A percentile compares a stretch with the other conserved stretches of the same genome.
phyloP scores from a whole-genome alignment of 2,113 vertebrate genomes.

The Cricetomys ansorgei region DNA sequence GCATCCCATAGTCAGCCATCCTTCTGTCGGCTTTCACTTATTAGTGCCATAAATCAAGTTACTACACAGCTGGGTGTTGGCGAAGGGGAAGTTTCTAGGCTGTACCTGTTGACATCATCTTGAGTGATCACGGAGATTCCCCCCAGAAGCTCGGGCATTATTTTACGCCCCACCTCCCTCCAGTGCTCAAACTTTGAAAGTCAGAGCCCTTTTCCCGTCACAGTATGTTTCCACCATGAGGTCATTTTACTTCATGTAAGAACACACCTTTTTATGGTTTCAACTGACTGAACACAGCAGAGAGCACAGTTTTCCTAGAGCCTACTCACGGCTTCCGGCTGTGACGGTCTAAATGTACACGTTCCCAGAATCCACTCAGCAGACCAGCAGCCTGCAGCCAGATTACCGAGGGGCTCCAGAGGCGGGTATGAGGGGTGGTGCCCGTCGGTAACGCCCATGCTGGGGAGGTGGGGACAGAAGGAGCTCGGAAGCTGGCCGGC shows the following conservation, averaged over 20 bases:
- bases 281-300: neutral
- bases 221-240: neutral
- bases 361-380: neutral
- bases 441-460: no score
- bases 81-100: neutral
- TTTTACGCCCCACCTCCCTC: no score
- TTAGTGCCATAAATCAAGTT: neutral
- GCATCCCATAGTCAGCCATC: no score
- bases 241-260: neutral
- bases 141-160: neutral
- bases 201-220: neutral
- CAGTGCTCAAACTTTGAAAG: neutral
- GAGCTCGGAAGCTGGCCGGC: neutral
- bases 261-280: neutral
- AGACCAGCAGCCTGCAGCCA: neutral
- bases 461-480: neutral
- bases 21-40: no score
- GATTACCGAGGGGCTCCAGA: no score
- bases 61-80: neutral
- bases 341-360: neutral
- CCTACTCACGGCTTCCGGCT: accelerated
- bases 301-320: neutral
- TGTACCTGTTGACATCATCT: neutral
- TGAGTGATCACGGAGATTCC: neutral
- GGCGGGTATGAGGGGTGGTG: no score